phyloP scores from a whole-genome alignment of 2,113 vertebrate genomes.

The Pithys albifrons region DNA sequence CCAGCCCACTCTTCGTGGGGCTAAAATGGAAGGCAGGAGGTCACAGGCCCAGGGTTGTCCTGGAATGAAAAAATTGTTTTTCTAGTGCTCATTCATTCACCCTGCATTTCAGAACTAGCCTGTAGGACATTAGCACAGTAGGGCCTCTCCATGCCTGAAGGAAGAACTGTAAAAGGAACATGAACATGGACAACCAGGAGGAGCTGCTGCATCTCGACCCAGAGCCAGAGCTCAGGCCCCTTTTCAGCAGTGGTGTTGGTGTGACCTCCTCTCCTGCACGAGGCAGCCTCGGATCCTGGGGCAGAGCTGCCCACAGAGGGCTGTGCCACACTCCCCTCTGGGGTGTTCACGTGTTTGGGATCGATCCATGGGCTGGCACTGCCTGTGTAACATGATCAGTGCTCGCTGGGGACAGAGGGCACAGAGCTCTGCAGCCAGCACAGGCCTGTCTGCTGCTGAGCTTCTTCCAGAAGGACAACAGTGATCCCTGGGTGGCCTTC shows the following conservation, averaged over 20 bases:
- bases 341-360: neutral
- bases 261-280: neutral
- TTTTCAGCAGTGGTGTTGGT: neutral
- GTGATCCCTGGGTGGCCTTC: neutral
- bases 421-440: neutral
- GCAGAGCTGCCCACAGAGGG: neutral
- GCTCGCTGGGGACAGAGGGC: neutral
- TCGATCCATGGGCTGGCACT: neutral
- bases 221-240: neutral
- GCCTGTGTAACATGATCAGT: neutral
- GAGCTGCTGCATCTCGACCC: neutral
- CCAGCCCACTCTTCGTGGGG: accelerated
- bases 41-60: neutral
- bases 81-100: neutral
- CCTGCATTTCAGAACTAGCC: neutral
- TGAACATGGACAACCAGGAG: neutral
- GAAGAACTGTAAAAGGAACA: neutral
- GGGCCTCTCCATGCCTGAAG: neutral
- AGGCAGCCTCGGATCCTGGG: neutral
- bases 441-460: neutral
- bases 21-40: neutral
- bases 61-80: neutral
- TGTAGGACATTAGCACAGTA: neutral
- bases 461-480: neutral
- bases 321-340: neutral